Conservation (phyloP, 2,113 vertebrate species). For the Agelaius phoeniceus region DNA sequence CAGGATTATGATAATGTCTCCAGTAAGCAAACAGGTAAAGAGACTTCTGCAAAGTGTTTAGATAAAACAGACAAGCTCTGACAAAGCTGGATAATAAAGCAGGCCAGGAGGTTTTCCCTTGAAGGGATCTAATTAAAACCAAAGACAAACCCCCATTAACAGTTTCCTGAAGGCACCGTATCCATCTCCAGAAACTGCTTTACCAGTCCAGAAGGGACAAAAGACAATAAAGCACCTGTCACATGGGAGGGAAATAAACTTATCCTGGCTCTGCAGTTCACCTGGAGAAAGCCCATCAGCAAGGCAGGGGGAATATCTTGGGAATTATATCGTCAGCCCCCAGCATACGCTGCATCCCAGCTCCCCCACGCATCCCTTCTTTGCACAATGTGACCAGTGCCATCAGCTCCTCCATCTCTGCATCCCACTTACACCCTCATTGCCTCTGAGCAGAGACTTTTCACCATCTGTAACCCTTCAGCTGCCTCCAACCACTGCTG, state of each 20-base stretch:
- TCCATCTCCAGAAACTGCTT: conserved; percentile 52
- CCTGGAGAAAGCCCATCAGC: background rate
- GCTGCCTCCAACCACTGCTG: rapidly evolving
- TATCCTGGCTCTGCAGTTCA: background rate
- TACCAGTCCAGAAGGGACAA: conserved; percentile 20
- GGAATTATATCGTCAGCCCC: rapidly evolving
- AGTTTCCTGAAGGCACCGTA: conserved; percentile 18
- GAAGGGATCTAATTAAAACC: conserved; percentile 75
- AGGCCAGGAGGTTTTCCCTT: conserved; percentile 60
- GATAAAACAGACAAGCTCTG: conserved; percentile 70
- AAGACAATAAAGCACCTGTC: background rate
- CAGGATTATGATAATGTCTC: conserved; percentile 63
- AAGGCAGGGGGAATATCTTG: rapidly evolving
- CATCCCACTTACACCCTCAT: background rate
- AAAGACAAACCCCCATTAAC: conserved; percentile 65
- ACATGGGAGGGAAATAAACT: background rate
- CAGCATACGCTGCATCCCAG: rapidly evolving
- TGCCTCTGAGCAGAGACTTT: background rate
- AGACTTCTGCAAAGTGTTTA: conserved; percentile 66
- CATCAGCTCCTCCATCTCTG: background rate
- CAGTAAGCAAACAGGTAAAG: conserved; percentile 59
- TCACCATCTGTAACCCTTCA: background rate
- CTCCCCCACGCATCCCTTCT: background rate
- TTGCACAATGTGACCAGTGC: rapidly evolving
- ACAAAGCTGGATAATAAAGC: conserved; percentile 70